A percentile compares a stretch with the other conserved stretches of the same genome.
Evolutionary conservation across 2,888 invertebrate genomes (phyloP).

Genomic region (Chrysolina haemoptera): DNA sequence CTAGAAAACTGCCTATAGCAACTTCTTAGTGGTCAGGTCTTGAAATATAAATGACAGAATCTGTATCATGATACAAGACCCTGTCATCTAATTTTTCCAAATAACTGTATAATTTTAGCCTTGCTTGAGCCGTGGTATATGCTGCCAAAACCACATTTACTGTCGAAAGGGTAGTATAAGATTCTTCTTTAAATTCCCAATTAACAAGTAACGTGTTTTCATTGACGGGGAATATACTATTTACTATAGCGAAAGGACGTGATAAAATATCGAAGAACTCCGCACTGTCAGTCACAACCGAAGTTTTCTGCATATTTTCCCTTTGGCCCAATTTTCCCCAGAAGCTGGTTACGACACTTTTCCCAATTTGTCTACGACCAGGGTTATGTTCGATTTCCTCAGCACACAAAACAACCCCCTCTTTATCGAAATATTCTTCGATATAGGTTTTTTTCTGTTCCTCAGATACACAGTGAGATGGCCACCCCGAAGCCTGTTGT

Average conservation of each 20-base stretch:
- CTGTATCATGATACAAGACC: conserved; percentile 22
- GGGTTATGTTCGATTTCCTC: conserved; percentile 29
- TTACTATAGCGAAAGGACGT: conserved; percentile 14
- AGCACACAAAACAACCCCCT: conserved; percentile 37
- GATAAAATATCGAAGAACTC: conserved; percentile 24
- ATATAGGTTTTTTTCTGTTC: conserved; percentile 40
- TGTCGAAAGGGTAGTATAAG: conserved; percentile 35
- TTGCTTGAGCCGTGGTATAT: conserved; percentile 43
- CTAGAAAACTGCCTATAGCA: background rate
- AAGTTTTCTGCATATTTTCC: conserved; percentile 44
- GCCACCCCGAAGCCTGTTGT: conserved; percentile 54
- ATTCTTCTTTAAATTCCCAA: conserved; percentile 49
- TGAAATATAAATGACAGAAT: background rate
- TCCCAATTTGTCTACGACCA: conserved; percentile 35
- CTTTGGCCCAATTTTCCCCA: conserved; percentile 45
- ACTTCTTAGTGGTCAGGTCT: background rate
- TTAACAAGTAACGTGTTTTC: conserved; percentile 47
- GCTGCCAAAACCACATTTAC: conserved; percentile 60
- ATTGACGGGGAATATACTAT: conserved; percentile 31
- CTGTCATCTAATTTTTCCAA: conserved; percentile 58
- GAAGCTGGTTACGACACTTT: conserved; percentile 30
- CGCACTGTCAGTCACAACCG: background rate
- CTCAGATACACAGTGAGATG: conserved; percentile 36
- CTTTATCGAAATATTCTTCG: conserved; percentile 35
- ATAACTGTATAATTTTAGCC: conserved; percentile 44